Evolutionary conservation across 53 echinoderm and acorn worm genomes (phyloP).

Genomic region (Astropecten irregularis): DNA sequence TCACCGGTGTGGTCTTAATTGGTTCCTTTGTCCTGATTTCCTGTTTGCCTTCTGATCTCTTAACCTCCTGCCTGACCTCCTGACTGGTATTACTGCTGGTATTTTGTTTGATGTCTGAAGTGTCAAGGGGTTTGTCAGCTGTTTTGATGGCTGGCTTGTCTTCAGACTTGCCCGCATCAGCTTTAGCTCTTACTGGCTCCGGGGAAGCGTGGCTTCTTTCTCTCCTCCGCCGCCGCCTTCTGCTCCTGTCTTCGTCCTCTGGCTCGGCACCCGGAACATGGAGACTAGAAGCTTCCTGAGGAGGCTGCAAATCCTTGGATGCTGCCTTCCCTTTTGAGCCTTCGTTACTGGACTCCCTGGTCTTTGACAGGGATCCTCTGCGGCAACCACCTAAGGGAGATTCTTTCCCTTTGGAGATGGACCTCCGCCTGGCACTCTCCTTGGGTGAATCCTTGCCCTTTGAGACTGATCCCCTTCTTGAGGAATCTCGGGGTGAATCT

Average conservation of each 20-base stretch:
- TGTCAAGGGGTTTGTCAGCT: background rate
- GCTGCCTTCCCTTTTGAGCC: slow-evolving; percentile 12
- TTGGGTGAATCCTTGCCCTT: slow-evolving; percentile 45
- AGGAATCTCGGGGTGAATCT: slow-evolving; percentile 21
- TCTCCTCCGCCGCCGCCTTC: slow-evolving; percentile 42
- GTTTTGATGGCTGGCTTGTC: background rate
- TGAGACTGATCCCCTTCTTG: slow-evolving; percentile 31
- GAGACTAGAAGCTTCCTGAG: slow-evolving; percentile 4
- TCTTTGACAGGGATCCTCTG: slow-evolving; percentile 25
- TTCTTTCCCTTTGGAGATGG: slow-evolving; percentile 35
- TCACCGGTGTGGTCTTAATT: no score
- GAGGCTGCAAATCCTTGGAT: background rate
- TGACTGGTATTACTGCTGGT: background rate
- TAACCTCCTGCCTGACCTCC: background rate
- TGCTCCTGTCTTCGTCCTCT: slow-evolving; percentile 40
- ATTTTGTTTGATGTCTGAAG: background rate
- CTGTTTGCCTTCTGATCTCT: background rate
- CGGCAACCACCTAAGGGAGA: slow-evolving; percentile 8
- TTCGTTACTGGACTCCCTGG: slow-evolving; percentile 37
- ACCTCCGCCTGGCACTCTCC: slow-evolving; percentile 15
- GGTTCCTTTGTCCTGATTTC: background rate
- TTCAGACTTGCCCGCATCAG: background rate
- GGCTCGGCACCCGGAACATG: slow-evolving; percentile 1
- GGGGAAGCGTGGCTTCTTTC: slow-evolving; percentile 27
- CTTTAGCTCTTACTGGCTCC: slow-evolving; percentile 21